Evolutionary conservation across 2,797 vertebrate species (phyloP).

Genomic region (Dryobates pubescens): DNA sequence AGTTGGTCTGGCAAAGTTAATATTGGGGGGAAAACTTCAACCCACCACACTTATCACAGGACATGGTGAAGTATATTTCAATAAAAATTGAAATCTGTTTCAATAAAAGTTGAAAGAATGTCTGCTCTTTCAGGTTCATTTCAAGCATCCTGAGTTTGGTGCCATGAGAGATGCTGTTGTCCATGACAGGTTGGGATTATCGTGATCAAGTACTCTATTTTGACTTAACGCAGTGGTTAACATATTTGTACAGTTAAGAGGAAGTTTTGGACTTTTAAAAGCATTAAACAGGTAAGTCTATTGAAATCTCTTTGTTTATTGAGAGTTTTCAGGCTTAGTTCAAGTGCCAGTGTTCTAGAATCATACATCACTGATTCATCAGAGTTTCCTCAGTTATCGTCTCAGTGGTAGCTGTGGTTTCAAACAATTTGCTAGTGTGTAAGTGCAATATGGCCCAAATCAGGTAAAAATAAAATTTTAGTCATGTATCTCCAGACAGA

Average conservation of each 20-base stretch:
- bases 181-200: slow-evolving; percentile 72
- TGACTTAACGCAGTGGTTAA: slow-evolving; percentile 71
- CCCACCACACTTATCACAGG: neutral
- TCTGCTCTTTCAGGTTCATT: slow-evolving; percentile 71
- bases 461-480: neutral
- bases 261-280: slow-evolving; percentile 70
- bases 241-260: slow-evolving; percentile 53
- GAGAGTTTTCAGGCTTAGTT: neutral
- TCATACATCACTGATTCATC: neutral
- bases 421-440: neutral
- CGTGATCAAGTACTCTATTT: slow-evolving; percentile 71
- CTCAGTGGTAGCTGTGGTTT: neutral
- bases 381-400: neutral
- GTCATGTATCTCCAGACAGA: neutral
- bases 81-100: slow-evolving; percentile 47
- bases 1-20: too few relatives aligned
- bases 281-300: slow-evolving; percentile 71
- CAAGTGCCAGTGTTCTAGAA: neutral
- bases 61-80: slow-evolving; percentile 20
- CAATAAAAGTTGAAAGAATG: slow-evolving; percentile 49
- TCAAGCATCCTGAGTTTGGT: slow-evolving; percentile 53
- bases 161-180: slow-evolving; percentile 71
- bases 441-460: neutral
- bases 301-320: neutral
- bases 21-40: too few relatives aligned